Evolutionary conservation across 2,888 invertebrate genomes (phyloP).

Genomic region (Nesidiocoris tenuis): DNA sequence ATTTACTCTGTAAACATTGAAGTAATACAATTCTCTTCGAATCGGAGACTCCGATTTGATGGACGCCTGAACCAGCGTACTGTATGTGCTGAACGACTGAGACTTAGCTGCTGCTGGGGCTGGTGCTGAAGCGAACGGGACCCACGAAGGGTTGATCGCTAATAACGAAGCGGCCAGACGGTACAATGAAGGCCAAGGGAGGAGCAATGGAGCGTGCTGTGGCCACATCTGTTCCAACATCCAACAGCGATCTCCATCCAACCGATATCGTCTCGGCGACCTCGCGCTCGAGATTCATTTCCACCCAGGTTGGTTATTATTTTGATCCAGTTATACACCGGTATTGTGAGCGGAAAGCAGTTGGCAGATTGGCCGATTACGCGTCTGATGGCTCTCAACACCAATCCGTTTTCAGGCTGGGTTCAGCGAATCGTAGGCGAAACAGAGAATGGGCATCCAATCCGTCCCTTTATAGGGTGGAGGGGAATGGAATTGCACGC

Average conservation of each 20-base stretch:
- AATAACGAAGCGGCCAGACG: constrained; percentile 34
- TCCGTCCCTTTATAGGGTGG: too few relatives aligned
- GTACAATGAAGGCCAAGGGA: constrained; percentile 6
- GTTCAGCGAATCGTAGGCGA: neutral
- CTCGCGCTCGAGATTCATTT: constrained; percentile 29
- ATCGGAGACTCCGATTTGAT: too few relatives aligned
- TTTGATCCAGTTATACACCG: constrained; percentile 12
- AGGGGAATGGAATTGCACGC: too few relatives aligned
- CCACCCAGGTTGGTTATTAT: constrained; percentile 34
- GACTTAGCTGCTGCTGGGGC: neutral
- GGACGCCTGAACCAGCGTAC: too few relatives aligned
- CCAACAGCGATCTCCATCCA: constrained; percentile 42
- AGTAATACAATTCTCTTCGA: too few relatives aligned
- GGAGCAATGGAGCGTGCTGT: constrained; percentile 39
- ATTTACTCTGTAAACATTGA: too few relatives aligned
- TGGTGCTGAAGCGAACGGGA: neutral
- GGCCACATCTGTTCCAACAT: constrained; percentile 41
- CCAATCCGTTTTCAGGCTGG: too few relatives aligned
- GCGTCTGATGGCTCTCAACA: neutral
- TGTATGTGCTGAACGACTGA: neutral
- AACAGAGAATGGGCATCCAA: too few relatives aligned
- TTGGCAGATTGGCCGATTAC: neutral
- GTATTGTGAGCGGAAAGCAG: neutral
- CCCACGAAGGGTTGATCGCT: constrained; percentile 40
- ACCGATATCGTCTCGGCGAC: constrained; percentile 6